Evolutionary conservation across 2,113 vertebrate species (phyloP).

Genomic region (Lophotis ruficrista): DNA sequence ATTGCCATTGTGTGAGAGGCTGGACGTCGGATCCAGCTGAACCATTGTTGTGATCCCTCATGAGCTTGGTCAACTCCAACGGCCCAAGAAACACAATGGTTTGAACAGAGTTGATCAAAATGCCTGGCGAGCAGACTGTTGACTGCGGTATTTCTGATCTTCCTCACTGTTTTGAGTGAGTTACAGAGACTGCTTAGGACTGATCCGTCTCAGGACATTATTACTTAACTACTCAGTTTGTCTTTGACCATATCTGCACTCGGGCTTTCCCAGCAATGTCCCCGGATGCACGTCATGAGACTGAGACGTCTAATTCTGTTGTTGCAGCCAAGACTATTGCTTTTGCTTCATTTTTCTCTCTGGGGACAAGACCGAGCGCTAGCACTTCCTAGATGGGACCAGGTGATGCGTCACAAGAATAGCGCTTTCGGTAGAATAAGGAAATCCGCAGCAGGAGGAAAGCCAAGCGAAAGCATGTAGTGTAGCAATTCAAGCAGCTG

Average conservation of each 20-base stretch:
- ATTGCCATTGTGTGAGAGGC: neutral
- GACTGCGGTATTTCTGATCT: neutral
- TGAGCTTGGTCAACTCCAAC: neutral
- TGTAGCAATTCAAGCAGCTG: neutral
- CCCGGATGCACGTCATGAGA: accelerated
- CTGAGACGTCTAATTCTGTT: neutral
- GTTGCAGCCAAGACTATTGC: neutral
- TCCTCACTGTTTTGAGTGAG: neutral
- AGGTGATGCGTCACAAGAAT: neutral
- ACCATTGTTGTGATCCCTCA: neutral
- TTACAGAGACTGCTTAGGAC: neutral
- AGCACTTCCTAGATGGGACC: neutral
- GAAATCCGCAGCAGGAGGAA: neutral
- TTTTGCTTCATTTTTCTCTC: neutral
- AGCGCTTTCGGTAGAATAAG: neutral
- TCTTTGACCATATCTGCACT: neutral
- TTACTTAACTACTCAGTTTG: neutral
- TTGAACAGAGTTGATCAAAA: neutral
- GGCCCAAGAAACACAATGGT: neutral
- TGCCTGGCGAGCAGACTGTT: neutral
- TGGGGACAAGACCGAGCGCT: neutral
- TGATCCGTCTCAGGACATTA: accelerated
- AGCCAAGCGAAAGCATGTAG: neutral
- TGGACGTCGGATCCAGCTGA: neutral
- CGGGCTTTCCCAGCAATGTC: neutral